Evolutionary conservation across 2,113 vertebrate genomes (phyloP), one percentile per base, ranked within the genome.

Genomic region (Pitta sordida): DNA sequence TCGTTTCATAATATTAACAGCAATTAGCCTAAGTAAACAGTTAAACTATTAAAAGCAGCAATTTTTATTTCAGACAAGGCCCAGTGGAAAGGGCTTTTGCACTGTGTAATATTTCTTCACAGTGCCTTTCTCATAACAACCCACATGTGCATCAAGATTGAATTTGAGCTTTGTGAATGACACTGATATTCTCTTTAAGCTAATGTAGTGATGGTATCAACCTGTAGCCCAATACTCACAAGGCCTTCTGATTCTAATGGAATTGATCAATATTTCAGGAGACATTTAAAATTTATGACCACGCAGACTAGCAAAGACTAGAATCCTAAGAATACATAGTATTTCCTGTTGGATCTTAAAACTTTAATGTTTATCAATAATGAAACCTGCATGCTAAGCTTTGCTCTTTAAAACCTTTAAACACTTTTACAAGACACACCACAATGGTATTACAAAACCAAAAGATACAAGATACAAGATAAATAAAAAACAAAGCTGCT

Each of bases 241-340:
- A 83, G 90, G 92, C 91, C 83, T 79, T 76, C 83, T 69, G 81
- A 59, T 77, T 96, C 97, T 89, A 97, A 96, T 96, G 97, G 96
- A 98, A 98, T 97, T 37, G 59, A 98, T 98, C 94, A 97, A 98
- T 98, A 94, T 98, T 98, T 98, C 96, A 98, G 95, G 93, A 97
- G 90, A 48, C 60, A 91, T 97, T 96, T 95, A 98, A 98, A 91
- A 98, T 98, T 96, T 83, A 97, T 86, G 58, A 71, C 34, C 34
- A 93, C 55, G 86, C 80, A 93, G 81, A 87, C 80, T 36, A 86
- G 59, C 56, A 93, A 96, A 94, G 86, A 95, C 86, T 94, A 97
- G 70, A 95, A 95, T 90, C 67, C 69, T 84, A 58, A 95, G 41
- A 91, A 96, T 82, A 92, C 67, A 88, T 0, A 73, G 85, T 22